These are phyloP conservation scores for Pelmatolapia mariae DNA, from an alignment of 2,113 vertebrate genomes.

Conservation along the genomic window DNA sequence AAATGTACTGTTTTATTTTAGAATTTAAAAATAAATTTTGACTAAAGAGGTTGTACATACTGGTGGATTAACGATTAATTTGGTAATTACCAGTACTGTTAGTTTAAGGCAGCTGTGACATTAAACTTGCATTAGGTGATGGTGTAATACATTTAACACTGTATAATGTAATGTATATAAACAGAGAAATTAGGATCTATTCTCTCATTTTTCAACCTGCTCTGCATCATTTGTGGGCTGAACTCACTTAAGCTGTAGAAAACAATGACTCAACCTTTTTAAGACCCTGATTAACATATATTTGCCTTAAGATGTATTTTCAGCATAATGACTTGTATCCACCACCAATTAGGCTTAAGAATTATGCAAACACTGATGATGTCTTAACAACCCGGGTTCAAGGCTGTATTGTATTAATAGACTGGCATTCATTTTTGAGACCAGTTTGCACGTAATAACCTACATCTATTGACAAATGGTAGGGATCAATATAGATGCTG, in stretches of 20 bases:
- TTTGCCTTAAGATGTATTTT: not conserved
- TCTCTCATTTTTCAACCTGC: not conserved
- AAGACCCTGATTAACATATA: constrained; percentile 9
- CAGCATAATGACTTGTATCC: constrained; percentile 5
- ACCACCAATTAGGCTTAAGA: constrained; percentile 30
- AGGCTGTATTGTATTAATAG: not conserved
- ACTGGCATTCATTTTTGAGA: constrained; percentile 31
- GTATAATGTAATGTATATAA: not conserved
- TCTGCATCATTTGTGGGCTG: not conserved
- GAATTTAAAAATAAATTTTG: not conserved
- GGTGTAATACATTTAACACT: not conserved
- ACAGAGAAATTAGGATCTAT: not conserved
- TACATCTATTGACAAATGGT: constrained; percentile 45
- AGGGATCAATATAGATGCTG: constrained; percentile 38
- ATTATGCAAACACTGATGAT: constrained; percentile 32
- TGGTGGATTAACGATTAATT: not conserved
- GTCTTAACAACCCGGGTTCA: constrained; percentile 2
- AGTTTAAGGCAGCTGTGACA: not conserved
- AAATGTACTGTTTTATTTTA: not conserved
- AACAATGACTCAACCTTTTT: constrained; percentile 11
- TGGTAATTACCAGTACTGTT: not conserved
- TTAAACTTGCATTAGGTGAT: not conserved
- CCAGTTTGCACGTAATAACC: constrained; percentile 42
- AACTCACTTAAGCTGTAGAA: not conserved
- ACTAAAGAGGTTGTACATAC: not conserved